A percentile compares a stretch with the other conserved stretches of the same genome.
Conservation (phyloP, 2,113 vertebrate genomes). For the Cavia aperea region DNA sequence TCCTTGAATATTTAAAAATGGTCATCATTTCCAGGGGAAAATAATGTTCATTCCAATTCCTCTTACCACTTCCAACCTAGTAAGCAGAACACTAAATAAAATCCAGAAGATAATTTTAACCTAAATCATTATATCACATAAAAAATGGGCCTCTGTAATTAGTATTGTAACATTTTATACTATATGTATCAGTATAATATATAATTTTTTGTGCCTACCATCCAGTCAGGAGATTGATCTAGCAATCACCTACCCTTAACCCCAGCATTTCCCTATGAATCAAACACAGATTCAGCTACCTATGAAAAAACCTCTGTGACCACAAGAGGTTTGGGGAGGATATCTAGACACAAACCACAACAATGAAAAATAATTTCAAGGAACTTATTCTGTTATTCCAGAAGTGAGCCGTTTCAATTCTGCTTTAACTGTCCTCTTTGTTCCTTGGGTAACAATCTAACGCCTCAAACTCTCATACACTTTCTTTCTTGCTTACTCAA, state of each 20-base stretch:
- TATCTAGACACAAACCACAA: neutral
- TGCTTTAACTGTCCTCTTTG: neutral
- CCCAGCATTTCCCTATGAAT: neutral
- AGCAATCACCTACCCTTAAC: too few relatives aligned
- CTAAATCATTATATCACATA: neutral
- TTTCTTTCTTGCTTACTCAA: neutral
- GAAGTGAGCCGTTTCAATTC: neutral
- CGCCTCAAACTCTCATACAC: neutral
- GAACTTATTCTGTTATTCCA: slow-evolving; percentile 16
- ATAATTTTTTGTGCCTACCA: neutral
- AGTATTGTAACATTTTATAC: neutral
- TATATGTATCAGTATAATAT: neutral
- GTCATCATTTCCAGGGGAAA: neutral
- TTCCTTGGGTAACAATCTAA: slow-evolving; percentile 6
- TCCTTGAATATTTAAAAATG: neutral
- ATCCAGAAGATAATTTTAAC: neutral
- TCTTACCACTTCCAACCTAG: neutral
- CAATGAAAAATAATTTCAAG: neutral
- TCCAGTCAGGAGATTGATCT: neutral
- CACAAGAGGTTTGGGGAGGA: neutral
- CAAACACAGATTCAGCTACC: neutral
- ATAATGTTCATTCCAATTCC: neutral
- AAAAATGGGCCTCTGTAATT: neutral
- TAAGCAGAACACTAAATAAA: slow-evolving; percentile 21
- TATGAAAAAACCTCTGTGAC: neutral